These are phyloP conservation scores for Cephus pulcher DNA, from an alignment of 2,888 invertebrate species.

Conservation along the genomic window DNA sequence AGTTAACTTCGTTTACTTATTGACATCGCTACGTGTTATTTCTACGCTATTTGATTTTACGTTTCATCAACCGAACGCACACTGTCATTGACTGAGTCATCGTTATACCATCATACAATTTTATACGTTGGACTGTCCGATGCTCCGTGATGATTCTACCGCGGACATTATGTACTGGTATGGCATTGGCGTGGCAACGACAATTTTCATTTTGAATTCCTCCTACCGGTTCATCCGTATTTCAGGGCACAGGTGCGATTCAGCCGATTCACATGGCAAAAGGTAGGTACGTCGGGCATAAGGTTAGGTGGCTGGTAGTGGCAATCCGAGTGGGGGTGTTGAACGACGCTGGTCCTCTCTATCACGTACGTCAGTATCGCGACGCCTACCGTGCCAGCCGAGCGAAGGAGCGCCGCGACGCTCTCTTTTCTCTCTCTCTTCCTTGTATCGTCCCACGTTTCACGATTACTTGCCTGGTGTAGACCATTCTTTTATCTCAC, in stretches of 20 bases:
- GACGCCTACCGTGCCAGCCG: constrained; percentile 31
- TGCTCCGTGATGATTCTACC: background rate
- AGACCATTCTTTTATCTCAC: constrained; percentile 17
- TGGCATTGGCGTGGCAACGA: background rate
- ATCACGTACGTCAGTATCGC: constrained; percentile 35
- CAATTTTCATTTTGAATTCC: background rate
- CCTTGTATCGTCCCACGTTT: background rate
- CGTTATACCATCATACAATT: background rate
- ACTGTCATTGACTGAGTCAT: background rate
- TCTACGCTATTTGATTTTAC: background rate
- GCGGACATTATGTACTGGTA: background rate
- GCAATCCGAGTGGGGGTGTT: background rate
- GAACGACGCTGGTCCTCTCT: background rate
- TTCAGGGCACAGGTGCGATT: background rate
- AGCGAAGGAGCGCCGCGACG: constrained; percentile 27
- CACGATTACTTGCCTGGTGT: constrained; percentile 5
- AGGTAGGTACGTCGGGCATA: background rate
- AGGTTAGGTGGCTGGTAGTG: background rate
- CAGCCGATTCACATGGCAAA: background rate
- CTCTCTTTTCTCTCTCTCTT: constrained; percentile 6
- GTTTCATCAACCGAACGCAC: background rate
- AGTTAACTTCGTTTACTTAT: background rate
- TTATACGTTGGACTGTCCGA: background rate
- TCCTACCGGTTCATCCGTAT: background rate
- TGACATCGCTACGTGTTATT: background rate